Conservation (phyloP, 2,888 invertebrate genomes). For the Nipponacmea schrenckii region DNA sequence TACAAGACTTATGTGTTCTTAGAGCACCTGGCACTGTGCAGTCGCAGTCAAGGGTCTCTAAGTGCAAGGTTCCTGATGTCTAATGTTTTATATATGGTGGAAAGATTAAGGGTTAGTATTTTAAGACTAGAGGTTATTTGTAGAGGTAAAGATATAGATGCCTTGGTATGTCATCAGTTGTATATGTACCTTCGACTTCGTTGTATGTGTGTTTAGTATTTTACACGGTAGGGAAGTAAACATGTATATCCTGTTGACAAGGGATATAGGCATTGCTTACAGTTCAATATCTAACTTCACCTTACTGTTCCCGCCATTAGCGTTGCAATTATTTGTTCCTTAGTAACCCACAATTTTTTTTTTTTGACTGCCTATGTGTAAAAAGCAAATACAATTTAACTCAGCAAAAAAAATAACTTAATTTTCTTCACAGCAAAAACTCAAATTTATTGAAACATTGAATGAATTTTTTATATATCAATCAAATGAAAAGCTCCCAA, state of each 20-base stretch:
- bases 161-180: neutral
- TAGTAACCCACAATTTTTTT: neutral
- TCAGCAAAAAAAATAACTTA: too few species aligned
- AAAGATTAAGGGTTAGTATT: conserved; percentile 2
- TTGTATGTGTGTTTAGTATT: conserved; percentile 25
- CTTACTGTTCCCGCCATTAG: neutral
- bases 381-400: too few species aligned
- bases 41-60: neutral
- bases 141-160: neutral
- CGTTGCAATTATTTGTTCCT: conserved; percentile 4
- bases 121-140: neutral
- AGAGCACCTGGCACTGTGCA: neutral
- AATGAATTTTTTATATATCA: too few species aligned
- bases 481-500: too few species aligned
- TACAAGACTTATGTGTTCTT: neutral
- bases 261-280: conserved; percentile 9
- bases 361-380: too few species aligned
- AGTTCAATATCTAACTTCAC: neutral
- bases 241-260: conserved; percentile 31
- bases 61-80: neutral
- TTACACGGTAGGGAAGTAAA: conserved; percentile 22
- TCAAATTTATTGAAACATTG: too few species aligned
- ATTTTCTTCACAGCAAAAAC: too few species aligned
- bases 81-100: neutral
- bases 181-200: conserved; percentile 11